Evolutionary conservation across 2,113 vertebrate genomes (phyloP).

Genomic region (Ardeotis arabs): DNA sequence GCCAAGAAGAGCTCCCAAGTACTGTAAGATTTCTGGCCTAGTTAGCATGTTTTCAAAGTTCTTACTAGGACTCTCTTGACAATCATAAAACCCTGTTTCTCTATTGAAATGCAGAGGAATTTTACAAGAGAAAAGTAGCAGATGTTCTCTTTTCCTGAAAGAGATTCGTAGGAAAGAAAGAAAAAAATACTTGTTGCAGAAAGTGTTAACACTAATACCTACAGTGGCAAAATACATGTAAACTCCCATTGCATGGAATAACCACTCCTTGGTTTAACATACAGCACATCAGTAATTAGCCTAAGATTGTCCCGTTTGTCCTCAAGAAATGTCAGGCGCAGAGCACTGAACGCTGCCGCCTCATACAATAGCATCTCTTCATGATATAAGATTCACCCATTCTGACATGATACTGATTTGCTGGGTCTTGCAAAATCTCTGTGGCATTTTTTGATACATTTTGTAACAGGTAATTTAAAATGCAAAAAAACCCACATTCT

Average conservation of each 20-base stretch:
- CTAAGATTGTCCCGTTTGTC: not conserved
- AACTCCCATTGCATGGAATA: not conserved
- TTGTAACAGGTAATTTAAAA: not conserved
- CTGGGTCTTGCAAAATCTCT: not conserved
- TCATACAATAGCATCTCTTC: not conserved
- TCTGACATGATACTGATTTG: not conserved
- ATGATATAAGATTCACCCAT: not conserved
- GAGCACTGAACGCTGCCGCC: not conserved
- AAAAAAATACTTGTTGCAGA: not conserved
- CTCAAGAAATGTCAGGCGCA: not conserved
- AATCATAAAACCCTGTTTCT: not conserved
- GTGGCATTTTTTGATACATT: not conserved
- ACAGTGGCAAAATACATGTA: not conserved
- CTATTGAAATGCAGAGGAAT: not conserved
- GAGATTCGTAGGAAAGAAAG: not conserved
- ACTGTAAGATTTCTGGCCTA: slow-evolving; percentile 17
- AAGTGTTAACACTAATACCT: not conserved
- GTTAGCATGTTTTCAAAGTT: slow-evolving; percentile 29
- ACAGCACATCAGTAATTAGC: not conserved
- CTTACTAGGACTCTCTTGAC: not conserved
- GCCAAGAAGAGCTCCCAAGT: not conserved
- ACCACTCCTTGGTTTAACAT: not conserved
- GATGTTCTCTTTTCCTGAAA: not conserved
- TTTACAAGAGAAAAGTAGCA: not conserved
- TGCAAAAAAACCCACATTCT: not conserved